A percentile compares a stretch with the other conserved stretches of the same genome.
phyloP scores from a whole-genome alignment of 2,888 invertebrate species.

The Agapetus fuscipes region DNA sequence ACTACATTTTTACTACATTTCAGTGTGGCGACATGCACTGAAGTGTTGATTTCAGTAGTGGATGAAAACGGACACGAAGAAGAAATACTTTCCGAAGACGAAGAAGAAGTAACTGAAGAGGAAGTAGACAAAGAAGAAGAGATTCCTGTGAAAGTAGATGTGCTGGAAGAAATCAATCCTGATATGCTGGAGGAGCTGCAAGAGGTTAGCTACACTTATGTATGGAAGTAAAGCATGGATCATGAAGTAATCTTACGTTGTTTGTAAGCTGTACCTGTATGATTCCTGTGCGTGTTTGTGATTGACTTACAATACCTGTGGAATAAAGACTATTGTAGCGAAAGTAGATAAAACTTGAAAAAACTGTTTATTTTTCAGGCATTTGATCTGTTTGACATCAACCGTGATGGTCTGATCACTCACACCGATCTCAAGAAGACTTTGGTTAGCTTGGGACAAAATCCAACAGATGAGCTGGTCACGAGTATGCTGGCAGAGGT shows the following conservation, averaged over 20 bases:
- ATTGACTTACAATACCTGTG: too few species aligned
- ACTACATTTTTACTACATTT: too few species aligned
- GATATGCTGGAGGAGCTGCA: conserved; percentile 52
- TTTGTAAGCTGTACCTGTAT: not conserved
- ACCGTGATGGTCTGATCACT: conserved; percentile 56
- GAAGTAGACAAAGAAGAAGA: not conserved
- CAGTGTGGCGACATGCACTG: too few species aligned
- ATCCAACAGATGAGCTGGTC: conserved; percentile 45
- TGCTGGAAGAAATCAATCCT: conserved; percentile 48
- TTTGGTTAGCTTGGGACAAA: conserved; percentile 49
- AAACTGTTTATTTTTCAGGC: conserved; percentile 43
- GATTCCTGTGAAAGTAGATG: conserved; percentile 28
- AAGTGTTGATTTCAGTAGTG: too few species aligned
- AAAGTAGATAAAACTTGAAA: too few species aligned
- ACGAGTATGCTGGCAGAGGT: conserved; percentile 56
- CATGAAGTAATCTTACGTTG: not conserved
- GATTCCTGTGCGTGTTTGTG: not conserved
- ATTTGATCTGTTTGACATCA: conserved; percentile 54
- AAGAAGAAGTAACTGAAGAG: not conserved
- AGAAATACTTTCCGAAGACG: too few species aligned
- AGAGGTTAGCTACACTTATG: conserved; percentile 41
- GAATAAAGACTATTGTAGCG: too few species aligned
- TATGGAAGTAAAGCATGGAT: not conserved
- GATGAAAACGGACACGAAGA: too few species aligned
- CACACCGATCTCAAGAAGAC: conserved; percentile 54